These are phyloP conservation scores for Aleiodes sp. DNA, from an alignment of 1,140 invertebrate genomes.

Conservation along the genomic window DNA sequence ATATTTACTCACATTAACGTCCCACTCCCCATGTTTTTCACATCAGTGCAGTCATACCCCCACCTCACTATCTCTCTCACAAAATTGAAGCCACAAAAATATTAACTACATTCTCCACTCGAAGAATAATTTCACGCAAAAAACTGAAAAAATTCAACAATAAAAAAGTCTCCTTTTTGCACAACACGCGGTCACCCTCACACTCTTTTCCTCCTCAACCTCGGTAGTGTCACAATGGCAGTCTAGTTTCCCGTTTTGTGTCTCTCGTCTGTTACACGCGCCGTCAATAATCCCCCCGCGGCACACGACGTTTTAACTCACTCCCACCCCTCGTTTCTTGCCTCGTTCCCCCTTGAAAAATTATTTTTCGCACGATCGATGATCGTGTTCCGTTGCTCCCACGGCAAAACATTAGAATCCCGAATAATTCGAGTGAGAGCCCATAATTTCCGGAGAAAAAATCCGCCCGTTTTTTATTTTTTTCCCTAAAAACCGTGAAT, in stretches of 20 bases:
- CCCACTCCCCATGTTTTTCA: constrained; percentile 51
- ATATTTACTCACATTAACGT: constrained; percentile 54
- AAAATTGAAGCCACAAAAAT: neutral
- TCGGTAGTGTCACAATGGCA: constrained; percentile 14
- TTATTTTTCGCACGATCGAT: neutral
- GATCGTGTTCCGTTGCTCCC: neutral
- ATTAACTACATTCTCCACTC: neutral
- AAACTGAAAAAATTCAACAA: neutral
- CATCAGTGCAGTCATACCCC: constrained; percentile 31
- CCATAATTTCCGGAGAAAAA: no score
- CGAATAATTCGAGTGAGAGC: no score
- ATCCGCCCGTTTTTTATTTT: no score
- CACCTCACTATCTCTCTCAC: neutral
- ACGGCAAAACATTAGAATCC: neutral
- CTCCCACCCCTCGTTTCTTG: neutral
- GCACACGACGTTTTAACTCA: constrained; percentile 14
- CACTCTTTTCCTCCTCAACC: neutral
- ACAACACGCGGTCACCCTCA: constrained; percentile 20
- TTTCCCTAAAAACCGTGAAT: no score
- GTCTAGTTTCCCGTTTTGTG: constrained; percentile 14
- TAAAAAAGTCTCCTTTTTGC: neutral
- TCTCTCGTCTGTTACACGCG: constrained; percentile 1
- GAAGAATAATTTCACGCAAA: constrained; percentile 35
- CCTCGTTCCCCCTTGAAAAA: neutral
- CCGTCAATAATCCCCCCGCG: constrained; percentile 14